Evolutionary conservation across 1,140 invertebrate genomes (phyloP), one percentile per base, ranked within the genome.

Genomic region (Drosophila seguyi): DNA sequence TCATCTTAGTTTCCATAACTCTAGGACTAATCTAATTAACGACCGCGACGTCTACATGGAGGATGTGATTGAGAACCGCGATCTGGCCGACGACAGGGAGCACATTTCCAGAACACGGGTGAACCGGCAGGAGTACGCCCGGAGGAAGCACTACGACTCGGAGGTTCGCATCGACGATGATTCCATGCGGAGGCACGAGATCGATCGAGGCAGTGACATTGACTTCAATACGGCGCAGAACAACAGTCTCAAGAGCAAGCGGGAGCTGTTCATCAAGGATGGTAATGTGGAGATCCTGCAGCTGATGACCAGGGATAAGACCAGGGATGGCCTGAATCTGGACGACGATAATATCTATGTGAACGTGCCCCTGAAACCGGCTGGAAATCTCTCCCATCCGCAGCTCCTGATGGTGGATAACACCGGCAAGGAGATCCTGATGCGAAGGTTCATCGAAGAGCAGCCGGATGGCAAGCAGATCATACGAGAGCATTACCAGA

Each of bases 261-360:
- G 96, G 39, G 96, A 97, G 76, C 95, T 95, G 78, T 97, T 96
- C 84, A 96, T 96, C 25, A 95, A 96, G 81, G 96, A 97, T 83
- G 97, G 96, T 0, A 96, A 97, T 79, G 95, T 96, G 1, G 97
- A 97, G 93, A 96, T 97, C 53, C 92, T 97, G 45, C 93, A 96
- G 71, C 92, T 97, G n/a, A 95, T 97, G 29, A 97, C 96, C 0
- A 94, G 96, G 82, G 96, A 95, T 13, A 92, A 92, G 31, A 88
- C 72, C 0, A 68, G 78, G 0, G 86, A 91, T 16, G 65, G 69
- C 0, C 18, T 74, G 10, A 67, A 48, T 14, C 57, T 84, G 31
- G 90, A 92, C 27, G 90, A 92, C n/a, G 95, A 96, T 74, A 94
- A 95, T 79, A 93, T 94, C 38, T 94, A 95, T 73, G 94, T 95